Conservation (phyloP, 1,140 invertebrate species). For the Drosophila kurseongensis region DNA sequence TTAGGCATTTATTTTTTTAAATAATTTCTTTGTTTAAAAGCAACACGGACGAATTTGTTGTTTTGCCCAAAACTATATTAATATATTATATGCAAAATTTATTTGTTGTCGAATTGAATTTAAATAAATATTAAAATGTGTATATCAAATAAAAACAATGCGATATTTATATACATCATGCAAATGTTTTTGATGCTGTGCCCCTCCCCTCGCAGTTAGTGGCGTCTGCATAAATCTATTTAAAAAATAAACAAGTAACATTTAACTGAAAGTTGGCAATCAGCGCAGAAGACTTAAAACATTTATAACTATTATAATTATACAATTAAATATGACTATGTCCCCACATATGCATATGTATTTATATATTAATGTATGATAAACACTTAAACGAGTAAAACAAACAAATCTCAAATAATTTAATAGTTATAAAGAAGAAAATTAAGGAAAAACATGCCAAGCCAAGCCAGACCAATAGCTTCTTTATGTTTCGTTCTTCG, state of each 20-base stretch:
- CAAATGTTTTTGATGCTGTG: slow-evolving; percentile 19
- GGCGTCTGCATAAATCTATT: slow-evolving; percentile 42
- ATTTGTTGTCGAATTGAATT: slow-evolving; percentile 61
- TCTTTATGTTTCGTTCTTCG: slow-evolving; percentile 31
- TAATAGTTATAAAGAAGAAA: slow-evolving; percentile 55
- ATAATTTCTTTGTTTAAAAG: slow-evolving; percentile 37
- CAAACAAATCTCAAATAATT: slow-evolving; percentile 55
- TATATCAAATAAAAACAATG: slow-evolving; percentile 27
- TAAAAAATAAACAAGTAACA: slow-evolving; percentile 37
- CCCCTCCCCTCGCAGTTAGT: slow-evolving; percentile 2
- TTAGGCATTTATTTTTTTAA: slow-evolving; percentile 58
- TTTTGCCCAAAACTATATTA: slow-evolving; percentile 15
- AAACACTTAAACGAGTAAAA: slow-evolving; percentile 35
- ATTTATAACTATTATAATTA: slow-evolving; percentile 54
- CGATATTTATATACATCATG: slow-evolving; percentile 32
- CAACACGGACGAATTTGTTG: slow-evolving; percentile 27
- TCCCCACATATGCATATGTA: slow-evolving; percentile 26
- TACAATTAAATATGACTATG: slow-evolving; percentile 36
- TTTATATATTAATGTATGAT: slow-evolving; percentile 26
- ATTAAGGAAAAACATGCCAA: slow-evolving; percentile 15
- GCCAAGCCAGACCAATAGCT: slow-evolving; percentile 30
- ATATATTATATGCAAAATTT: slow-evolving; percentile 38
- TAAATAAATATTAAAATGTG: slow-evolving; percentile 16
- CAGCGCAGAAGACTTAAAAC: slow-evolving; percentile 82
- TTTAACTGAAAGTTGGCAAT: slow-evolving; percentile 76